A percentile compares a stretch with the other conserved stretches of the same genome.
Conservation (phyloP, 2,113 vertebrate genomes). For the Oxygymnocypris stewartii region DNA sequence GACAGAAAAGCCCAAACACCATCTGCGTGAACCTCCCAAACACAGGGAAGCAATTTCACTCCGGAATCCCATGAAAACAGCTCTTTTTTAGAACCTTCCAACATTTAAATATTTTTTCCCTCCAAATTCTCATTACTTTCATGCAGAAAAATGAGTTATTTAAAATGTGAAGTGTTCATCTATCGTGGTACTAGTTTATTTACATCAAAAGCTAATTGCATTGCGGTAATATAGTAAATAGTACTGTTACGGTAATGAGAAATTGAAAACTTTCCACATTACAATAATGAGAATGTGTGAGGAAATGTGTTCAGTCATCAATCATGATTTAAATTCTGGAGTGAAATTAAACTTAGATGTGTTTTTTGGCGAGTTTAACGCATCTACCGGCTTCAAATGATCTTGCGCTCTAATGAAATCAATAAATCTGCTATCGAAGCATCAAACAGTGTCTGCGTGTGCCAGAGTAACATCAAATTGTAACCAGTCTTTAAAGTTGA, state of each 20-base stretch:
- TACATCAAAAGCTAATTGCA: background rate
- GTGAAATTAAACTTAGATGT: background rate
- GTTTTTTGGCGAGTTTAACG: background rate
- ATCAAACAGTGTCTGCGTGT: slow-evolving; percentile 9
- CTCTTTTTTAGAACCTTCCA: too few species aligned
- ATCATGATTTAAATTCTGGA: background rate
- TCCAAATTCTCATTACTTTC: background rate
- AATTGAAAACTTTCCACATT: background rate
- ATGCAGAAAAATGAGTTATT: background rate
- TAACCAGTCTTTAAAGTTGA: slow-evolving; percentile 69
- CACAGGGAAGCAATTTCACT: slow-evolving; percentile 44
- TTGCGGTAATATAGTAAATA: background rate
- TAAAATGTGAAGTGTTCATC: background rate
- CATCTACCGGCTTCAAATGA: background rate
- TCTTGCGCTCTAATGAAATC: background rate
- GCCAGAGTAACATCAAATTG: slow-evolving; percentile 1
- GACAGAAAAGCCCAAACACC: background rate
- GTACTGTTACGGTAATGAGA: background rate
- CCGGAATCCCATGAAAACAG: background rate
- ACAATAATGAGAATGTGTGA: background rate
- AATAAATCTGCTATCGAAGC: background rate
- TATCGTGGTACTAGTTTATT: background rate
- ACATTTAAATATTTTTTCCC: background rate
- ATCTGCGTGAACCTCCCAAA: slow-evolving; percentile 49
- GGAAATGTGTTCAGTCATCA: background rate